phyloP scores from a whole-genome alignment of 92 coral and sea anemone species.

The Blastomussa wellsi region DNA sequence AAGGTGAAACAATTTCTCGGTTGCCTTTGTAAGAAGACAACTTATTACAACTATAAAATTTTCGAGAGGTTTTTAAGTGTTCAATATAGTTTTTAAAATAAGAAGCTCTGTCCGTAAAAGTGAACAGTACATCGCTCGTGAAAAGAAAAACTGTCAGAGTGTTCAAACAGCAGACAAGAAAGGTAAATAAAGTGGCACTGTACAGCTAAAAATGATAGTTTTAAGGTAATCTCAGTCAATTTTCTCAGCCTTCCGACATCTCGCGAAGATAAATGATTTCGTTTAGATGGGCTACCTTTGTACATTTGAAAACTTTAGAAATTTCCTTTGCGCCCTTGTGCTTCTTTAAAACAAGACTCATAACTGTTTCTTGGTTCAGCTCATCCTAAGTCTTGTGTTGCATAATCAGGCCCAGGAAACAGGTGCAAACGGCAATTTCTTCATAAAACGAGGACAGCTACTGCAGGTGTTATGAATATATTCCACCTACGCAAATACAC shows the following conservation, averaged over 20 bases:
- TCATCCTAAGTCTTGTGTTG: background rate
- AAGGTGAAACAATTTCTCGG: too few relatives aligned
- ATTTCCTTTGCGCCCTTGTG: background rate
- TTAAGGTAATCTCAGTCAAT: background rate
- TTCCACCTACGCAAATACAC: constrained; percentile 13
- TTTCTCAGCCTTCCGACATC: background rate
- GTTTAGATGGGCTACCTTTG: background rate
- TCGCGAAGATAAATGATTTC: background rate
- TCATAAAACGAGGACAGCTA: background rate
- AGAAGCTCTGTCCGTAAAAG: background rate
- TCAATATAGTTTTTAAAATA: background rate
- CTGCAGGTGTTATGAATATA: background rate
- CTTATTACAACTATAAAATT: background rate
- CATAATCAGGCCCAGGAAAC: background rate
- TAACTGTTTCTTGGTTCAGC: background rate
- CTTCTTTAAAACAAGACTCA: background rate
- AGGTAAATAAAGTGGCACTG: constrained; percentile 1
- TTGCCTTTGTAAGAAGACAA: background rate
- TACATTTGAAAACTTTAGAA: background rate
- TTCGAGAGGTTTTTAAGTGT: constrained; percentile 8
- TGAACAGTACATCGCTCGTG: background rate
- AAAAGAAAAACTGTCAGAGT: constrained; percentile 1
- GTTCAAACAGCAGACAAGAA: background rate
- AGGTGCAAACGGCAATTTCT: background rate
- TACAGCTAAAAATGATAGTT: background rate